phyloP scores from a whole-genome alignment of 2,888 invertebrate species.

The Megaustenia siamemsis region DNA sequence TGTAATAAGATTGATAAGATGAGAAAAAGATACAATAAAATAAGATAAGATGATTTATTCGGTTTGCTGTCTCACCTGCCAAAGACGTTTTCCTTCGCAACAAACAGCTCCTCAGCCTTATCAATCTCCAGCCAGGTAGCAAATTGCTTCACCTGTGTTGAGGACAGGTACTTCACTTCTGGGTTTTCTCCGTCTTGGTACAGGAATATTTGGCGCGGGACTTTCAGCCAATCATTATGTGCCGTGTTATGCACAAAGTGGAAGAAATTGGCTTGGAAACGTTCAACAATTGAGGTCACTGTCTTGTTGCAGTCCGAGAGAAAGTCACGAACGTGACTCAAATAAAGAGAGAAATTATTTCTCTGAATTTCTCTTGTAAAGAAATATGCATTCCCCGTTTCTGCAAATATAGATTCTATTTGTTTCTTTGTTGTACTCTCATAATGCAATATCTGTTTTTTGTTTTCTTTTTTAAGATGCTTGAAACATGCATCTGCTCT shows the following conservation, averaged over 20 bases:
- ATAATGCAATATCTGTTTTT: conserved; percentile 59
- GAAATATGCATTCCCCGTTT: conserved; percentile 62
- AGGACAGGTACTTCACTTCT: conserved; percentile 56
- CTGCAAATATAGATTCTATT: conserved; percentile 60
- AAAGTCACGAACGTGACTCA: conserved; percentile 65
- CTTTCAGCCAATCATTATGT: conserved; percentile 73
- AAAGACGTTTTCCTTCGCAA: conserved; percentile 61
- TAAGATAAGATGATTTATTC: no score
- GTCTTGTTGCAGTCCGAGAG: conserved; percentile 67
- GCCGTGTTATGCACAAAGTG: conserved; percentile 69
- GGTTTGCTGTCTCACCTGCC: conserved; percentile 63
- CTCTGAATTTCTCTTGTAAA: conserved; percentile 58
- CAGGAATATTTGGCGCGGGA: conserved; percentile 71
- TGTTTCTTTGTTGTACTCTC: conserved; percentile 55
- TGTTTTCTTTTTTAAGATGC: conserved; percentile 64
- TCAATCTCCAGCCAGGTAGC: conserved; percentile 73
- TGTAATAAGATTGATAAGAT: no score
- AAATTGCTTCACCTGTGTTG: conserved; percentile 64
- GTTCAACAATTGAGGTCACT: conserved; percentile 64
- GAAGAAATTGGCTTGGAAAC: conserved; percentile 66
- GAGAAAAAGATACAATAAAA: no score
- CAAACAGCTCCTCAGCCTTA: conserved; percentile 68
- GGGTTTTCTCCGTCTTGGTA: conserved; percentile 62
- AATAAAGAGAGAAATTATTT: conserved; percentile 59
- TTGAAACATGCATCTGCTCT: conserved; percentile 66